phyloP scores from a whole-genome alignment of 2,113 vertebrate genomes.

The Hiodon alosoides region DNA sequence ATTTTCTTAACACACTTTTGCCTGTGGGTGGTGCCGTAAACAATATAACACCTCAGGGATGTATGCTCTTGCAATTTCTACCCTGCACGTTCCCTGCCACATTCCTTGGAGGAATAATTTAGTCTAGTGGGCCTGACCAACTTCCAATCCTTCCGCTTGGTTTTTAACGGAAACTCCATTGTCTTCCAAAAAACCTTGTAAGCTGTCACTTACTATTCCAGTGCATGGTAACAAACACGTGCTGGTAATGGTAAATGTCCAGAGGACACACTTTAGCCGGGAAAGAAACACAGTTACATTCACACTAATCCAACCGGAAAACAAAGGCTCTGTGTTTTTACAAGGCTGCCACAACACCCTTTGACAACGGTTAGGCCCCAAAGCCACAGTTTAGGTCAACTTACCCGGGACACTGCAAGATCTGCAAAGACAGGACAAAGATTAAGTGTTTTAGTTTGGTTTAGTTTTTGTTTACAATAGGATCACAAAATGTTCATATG shows the following conservation, averaged over 20 bases:
- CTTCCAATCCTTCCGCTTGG: too few species aligned
- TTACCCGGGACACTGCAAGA: constrained; percentile 55
- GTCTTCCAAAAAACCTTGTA: not conserved
- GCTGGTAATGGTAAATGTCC: too few species aligned
- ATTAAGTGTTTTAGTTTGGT: not conserved
- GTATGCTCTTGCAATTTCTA: constrained; percentile 27
- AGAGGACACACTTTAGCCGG: not conserved
- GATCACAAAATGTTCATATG: not conserved
- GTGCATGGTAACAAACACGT: too few species aligned
- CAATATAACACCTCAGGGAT: constrained; percentile 14
- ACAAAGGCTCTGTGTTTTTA: constrained; percentile 27
- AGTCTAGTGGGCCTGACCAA: too few species aligned
- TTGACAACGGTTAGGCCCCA: constrained; percentile 24
- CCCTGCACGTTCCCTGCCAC: not conserved
- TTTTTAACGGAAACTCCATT: too few species aligned
- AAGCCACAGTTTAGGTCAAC: constrained; percentile 38
- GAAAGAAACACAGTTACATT: not conserved
- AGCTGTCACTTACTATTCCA: too few species aligned
- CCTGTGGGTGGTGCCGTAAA: constrained; percentile 20
- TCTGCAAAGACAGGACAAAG: constrained; percentile 54
- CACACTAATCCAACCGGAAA: constrained; percentile 24
- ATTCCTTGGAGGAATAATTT: too few species aligned
- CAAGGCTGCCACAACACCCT: constrained; percentile 33
- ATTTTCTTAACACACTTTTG: constrained; percentile 18
- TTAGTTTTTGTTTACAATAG: not conserved